phyloP scores from a whole-genome alignment of 1,140 invertebrate genomes.

The Penaeus vannamei region DNA sequence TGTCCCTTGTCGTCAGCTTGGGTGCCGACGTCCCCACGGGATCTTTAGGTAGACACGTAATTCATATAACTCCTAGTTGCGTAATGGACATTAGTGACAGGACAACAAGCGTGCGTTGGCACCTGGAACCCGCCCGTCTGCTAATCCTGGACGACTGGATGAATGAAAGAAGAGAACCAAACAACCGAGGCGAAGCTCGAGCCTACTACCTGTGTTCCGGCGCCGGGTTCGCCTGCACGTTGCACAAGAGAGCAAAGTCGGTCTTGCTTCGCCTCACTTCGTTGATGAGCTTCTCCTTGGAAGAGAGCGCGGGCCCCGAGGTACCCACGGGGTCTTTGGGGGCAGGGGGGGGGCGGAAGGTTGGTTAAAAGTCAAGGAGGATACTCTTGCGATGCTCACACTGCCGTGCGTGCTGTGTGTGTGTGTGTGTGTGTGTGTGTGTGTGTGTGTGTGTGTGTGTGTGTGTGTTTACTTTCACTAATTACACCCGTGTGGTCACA shows the following conservation, averaged over 20 bases:
- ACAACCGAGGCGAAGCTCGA: not conserved
- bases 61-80: not conserved
- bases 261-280: conserved; percentile 27
- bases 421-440: not conserved
- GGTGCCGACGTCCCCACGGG: conserved; percentile 79
- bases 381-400: not conserved
- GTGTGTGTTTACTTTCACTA: not conserved
- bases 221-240: conserved; percentile 51
- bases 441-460: not conserved
- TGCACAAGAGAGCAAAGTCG: conserved; percentile 43
- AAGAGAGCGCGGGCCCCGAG: conserved; percentile 32
- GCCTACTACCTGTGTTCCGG: conserved; percentile 48
- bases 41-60: conserved; percentile 71
- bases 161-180: not conserved
- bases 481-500: not conserved
- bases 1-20: conserved; percentile 71
- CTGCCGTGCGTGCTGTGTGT: too few relatives aligned
- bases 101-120: not conserved
- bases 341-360: not conserved
- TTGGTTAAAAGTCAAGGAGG: not conserved
- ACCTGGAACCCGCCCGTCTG: not conserved
- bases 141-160: not conserved
- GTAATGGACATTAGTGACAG: not conserved
- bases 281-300: conserved; percentile 50
- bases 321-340: conserved; percentile 24